Base-by-base conservation (phyloP, 1,140 invertebrate species). In the Oryctes rhinoceros region DNA sequence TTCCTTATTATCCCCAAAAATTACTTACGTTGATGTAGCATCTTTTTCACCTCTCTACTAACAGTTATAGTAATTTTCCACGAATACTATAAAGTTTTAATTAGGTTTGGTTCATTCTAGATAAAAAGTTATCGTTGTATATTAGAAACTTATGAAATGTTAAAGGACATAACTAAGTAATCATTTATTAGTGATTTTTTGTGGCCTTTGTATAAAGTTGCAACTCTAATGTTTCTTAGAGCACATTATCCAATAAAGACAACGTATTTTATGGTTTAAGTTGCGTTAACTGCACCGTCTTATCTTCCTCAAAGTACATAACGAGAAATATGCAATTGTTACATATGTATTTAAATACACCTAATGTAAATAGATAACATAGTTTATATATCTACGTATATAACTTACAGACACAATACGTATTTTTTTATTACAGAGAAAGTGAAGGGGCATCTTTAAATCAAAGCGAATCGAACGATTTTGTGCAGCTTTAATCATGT, bases 401-500 rank as follows among this genome's bases (percentile, higher is more conserved):
- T 53, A 53, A 59, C 53, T n/a, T 59, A 4, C 37, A 65, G 59
- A 65, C 24, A 24, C 59, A 65, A 18, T 65, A 18, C 13, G 10
- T 74, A 24, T 74, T 74, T 37, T 37, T 74, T 35, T 74, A 24
- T 74, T 74, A 39, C 67, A 74, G 67, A 39, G n/a, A 74, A 37
- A 74, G 67, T 37, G 67, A 37, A 74, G 67, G 15, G 30, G 24
- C 10, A 74, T 74, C 37, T 13, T 35, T 74, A 37, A 24, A 35
- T 39, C 6, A 37, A 24, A 39, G 6, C n/a, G 13, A 24, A 37
- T 35, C 13, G 67, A 35, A 10, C 13, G 24, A 30, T 59, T 59
- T 59, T 59, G 53, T n/a, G 11, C n/a, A 59, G n/a, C 78, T 59
- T 67, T 74, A 76, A 82, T 59, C 13, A 82, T 81, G 80, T 83